Evolutionary conservation across 2,113 vertebrate genomes (phyloP), one percentile per base, ranked within the genome.

Genomic region (Aphyosemion australe): DNA sequence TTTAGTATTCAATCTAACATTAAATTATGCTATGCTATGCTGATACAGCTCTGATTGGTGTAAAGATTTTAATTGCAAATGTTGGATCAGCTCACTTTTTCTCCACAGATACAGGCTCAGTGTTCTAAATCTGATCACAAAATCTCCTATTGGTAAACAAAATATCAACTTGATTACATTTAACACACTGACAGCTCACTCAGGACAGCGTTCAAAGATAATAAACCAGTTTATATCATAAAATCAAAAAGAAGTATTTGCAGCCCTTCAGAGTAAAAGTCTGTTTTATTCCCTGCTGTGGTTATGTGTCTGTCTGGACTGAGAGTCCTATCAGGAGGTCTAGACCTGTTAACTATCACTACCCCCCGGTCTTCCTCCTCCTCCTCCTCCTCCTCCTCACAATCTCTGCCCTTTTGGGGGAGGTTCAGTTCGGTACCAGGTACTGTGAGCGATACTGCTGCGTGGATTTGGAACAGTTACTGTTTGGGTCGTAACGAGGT

Each of bases 401-500:
- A 34, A 32, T 20, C 69, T 74, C 65, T 32, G 65, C 57, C 50
- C 55, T 41, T 48, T 42, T 58, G 61, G 77, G 71, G 85, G 76
- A 59, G 62, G 79, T 85, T 82, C 49, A 54, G 12, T 13, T 60
- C 74, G 31, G 84, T 89, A 87, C 87, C 88, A 78, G 88, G 84
- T 86, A 85, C 86, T 41, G 61, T 31, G 11, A 58, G 70, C 82
- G 88, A 88, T 87, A 78, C 85, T n/a, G 71, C 65, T 81, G 73
- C 83, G 80, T 65, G 81, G 72, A 80, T 86, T 83, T 75, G 47
- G 54, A 87, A 78, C 71, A 58, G 70, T 72, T 82, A 69, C 74
- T 90, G 88, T 92, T 91, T 91, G 89, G 81, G 87, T 87, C 85
- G 83, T n/a, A 4, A 75, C 64, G 84, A 90, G 81, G 89, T 89